phyloP scores from a whole-genome alignment of 2,888 invertebrate genomes.

The Cepaea hortensis region DNA sequence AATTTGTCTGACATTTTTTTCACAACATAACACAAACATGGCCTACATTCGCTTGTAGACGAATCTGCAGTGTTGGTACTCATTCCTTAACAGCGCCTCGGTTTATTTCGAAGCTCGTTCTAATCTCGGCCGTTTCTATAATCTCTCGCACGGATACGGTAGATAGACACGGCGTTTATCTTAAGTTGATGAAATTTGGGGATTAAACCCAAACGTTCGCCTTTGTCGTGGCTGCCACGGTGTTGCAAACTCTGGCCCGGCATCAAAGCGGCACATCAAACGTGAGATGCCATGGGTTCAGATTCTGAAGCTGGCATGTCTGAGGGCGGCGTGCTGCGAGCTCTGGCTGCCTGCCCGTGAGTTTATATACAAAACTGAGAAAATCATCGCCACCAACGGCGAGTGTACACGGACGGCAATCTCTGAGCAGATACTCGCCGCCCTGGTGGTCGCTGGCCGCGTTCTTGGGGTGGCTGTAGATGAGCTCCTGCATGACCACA shows the following conservation, averaged over 20 bases:
- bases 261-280: slow-evolving; percentile 33
- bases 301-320: background rate
- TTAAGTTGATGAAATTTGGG: slow-evolving; percentile 32
- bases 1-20: background rate
- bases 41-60: too few relatives aligned
- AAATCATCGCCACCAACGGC: slow-evolving; percentile 13
- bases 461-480: too few relatives aligned
- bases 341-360: background rate
- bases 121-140: background rate
- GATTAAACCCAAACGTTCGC: slow-evolving; percentile 28
- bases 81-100: background rate
- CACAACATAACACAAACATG: background rate
- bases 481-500: too few relatives aligned
- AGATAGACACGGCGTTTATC: slow-evolving; percentile 28
- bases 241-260: background rate
- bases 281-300: background rate
- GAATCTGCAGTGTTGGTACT: too few relatives aligned
- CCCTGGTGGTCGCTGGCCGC: slow-evolving; percentile 2
- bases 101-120: background rate
- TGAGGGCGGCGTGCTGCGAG: slow-evolving; percentile 18
- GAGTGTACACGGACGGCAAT: background rate
- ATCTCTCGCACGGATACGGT: background rate
- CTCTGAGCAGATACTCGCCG: background rate
- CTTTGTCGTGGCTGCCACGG: background rate
- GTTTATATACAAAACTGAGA: slow-evolving; percentile 33